phyloP scores from a whole-genome alignment of 2,113 vertebrate genomes.

The Scomber colias region DNA sequence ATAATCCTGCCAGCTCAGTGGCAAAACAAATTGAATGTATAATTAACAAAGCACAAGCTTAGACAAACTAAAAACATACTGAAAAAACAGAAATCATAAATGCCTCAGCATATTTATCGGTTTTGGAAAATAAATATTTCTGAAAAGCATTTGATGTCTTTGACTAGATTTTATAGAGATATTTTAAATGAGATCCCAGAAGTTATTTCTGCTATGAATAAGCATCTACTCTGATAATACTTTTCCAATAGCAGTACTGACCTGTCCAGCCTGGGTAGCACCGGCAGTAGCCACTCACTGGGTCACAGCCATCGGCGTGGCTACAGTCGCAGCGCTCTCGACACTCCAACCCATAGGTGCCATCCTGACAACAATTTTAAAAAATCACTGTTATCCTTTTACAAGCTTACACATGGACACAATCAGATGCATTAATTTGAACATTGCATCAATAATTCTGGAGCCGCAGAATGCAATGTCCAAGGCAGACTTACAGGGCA shows the following conservation, averaged over 20 bases:
- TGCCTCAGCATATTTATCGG: conserved; percentile 20
- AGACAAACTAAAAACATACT: conserved; percentile 66
- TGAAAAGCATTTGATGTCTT: conserved; percentile 17
- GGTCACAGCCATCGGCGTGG: conserved; percentile 94
- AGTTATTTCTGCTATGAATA: not conserved
- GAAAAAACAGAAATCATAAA: conserved; percentile 34
- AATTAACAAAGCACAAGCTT: conserved; percentile 58
- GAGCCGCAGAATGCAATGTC: not conserved
- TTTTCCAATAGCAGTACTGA: conserved; percentile 70
- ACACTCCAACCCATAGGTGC: conserved; percentile 94
- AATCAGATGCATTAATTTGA: not conserved
- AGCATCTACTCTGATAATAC: not conserved
- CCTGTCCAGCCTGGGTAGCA: conserved; percentile 98
- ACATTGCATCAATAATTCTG: not conserved
- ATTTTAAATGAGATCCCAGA: not conserved
- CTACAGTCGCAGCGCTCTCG: conserved; percentile 93
- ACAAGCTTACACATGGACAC: conserved; percentile 19
- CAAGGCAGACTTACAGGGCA: conserved; percentile 89
- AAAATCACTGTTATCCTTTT: not conserved
- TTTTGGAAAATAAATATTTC: conserved; percentile 26
- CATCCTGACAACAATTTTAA: conserved; percentile 85
- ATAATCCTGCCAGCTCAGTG: conserved; percentile 28
- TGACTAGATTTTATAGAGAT: conserved; percentile 5
- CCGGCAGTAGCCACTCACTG: conserved; percentile 93
- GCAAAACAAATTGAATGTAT: conserved; percentile 72